Evolutionary conservation across 2,888 invertebrate genomes (phyloP).

Genomic region (Crioceris asparagi): DNA sequence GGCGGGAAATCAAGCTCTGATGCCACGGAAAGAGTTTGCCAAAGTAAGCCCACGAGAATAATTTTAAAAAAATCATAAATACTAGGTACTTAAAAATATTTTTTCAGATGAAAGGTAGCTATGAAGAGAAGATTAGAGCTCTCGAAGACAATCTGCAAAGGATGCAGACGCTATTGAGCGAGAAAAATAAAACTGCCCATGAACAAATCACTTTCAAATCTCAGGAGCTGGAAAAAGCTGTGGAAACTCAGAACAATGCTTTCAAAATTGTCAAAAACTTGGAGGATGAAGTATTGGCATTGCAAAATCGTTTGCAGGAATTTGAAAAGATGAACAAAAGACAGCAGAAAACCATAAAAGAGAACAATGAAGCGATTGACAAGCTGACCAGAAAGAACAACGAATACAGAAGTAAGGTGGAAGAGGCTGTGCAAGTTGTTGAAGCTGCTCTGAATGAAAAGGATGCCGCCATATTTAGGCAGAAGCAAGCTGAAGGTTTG

Average conservation of each 20-base stretch:
- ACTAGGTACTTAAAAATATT: neutral
- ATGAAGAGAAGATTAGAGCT: conserved; percentile 40
- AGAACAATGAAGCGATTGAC: conserved; percentile 33
- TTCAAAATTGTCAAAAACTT: conserved; percentile 37
- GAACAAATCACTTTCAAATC: conserved; percentile 44
- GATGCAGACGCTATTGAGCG: conserved; percentile 17
- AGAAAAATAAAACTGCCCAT: no score
- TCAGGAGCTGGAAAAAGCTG: conserved; percentile 26
- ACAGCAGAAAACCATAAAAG: conserved; percentile 37
- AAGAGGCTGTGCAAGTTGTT: conserved; percentile 46
- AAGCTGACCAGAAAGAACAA: conserved; percentile 37
- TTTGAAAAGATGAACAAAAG: conserved; percentile 33
- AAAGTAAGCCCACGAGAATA: conserved; percentile 19
- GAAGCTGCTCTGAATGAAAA: conserved; percentile 49
- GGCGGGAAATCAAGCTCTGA: conserved; percentile 26
- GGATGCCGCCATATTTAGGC: conserved; percentile 42
- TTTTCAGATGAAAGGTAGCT: neutral
- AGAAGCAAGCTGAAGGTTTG: conserved; percentile 35
- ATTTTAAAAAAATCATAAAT: neutral
- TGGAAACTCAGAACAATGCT: conserved; percentile 43
- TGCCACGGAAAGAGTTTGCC: conserved; percentile 28
- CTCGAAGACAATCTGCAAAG: conserved; percentile 35
- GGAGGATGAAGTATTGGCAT: conserved; percentile 40
- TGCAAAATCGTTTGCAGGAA: conserved; percentile 37
- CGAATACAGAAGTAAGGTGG: conserved; percentile 43